phyloP scores from a whole-genome alignment of 2,797 vertebrate species.

The Phrynocephalus guinanensis region DNA sequence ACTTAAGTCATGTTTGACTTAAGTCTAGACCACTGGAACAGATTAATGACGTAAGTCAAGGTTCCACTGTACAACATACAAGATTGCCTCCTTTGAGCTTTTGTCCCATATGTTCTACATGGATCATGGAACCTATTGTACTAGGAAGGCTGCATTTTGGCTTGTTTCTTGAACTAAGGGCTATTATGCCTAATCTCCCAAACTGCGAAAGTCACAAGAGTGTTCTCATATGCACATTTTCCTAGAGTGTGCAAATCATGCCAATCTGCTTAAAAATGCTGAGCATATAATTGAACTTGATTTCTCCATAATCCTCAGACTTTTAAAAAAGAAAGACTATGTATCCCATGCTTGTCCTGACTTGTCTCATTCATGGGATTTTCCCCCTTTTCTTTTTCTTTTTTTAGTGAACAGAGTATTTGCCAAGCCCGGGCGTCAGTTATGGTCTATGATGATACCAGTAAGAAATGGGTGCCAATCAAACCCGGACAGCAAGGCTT shows the following conservation, averaged over 20 bases:
- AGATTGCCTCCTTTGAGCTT: too few relatives aligned
- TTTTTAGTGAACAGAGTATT: constrained; percentile 96
- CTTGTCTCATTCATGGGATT: not conserved
- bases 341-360: constrained; percentile 13
- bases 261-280: not conserved
- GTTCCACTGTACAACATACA: too few relatives aligned
- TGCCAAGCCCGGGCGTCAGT: constrained; percentile 99
- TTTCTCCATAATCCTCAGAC: constrained; percentile 6
- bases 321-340: not conserved
- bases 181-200: too few relatives aligned
- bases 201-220: not conserved
- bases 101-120: too few relatives aligned
- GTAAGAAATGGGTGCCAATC: constrained; percentile 99
- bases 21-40: too few relatives aligned
- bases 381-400: constrained; percentile 37
- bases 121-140: too few relatives aligned
- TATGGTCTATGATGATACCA: constrained; percentile 99
- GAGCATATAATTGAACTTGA: not conserved
- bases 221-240: not conserved
- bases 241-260: not conserved
- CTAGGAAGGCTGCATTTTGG: not conserved
- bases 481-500: constrained; percentile 98
- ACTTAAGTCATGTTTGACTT: too few relatives aligned
- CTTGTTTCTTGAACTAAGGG: not conserved
- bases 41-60: too few relatives aligned